Evolutionary conservation across 2,113 vertebrate genomes (phyloP), one percentile per base, ranked within the genome.

Genomic region (Pelodiscus sinensis): DNA sequence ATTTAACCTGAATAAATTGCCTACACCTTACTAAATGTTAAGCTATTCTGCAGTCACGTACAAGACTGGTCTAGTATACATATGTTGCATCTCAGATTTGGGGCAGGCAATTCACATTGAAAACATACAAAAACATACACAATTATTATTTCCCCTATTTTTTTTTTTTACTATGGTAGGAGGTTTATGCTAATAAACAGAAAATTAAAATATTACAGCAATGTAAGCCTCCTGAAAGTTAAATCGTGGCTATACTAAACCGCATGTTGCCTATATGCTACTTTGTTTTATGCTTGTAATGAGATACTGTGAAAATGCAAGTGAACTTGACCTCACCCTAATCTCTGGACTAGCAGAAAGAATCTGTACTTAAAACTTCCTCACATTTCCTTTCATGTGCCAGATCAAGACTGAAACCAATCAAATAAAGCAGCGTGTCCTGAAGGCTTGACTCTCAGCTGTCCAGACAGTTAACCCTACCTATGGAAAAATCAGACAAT

Each of bases 331-430:
- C 96, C 94, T 96, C 92, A 85, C 79, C 86, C 92, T 90, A 93
- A 73, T 91, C 92, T 94, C 93, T 85, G 94, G 89, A 94, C 93
- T 96, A 90, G 86, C 81, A 86, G 92, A 92, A 86, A 7, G 91
- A 94, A 14, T 95, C 95, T 95, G 92, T 88, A 95, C 88, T 82
- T 93, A 94, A 89, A 87, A 86, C 75, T 82, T 97, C 86, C 95
- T 95, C 79, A 56, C 57, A 14, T 90, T 94, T 86, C 86, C 92
- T 97, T 97, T 97, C 94, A 95, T 88, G 90, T 96, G 89, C 86
- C 90, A 92, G 79, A 96, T 84, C 78, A 86, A 75, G 89, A 90
- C 79, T 82, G 89, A 96, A 93, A 95, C 86, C 94, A 89, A 92
- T 96, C 94, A 95, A 95, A 90, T 92, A 92, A 93, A 96, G 92